Base-by-base conservation (phyloP, 2,888 invertebrate species). In the Eledone cirrhosa region DNA sequence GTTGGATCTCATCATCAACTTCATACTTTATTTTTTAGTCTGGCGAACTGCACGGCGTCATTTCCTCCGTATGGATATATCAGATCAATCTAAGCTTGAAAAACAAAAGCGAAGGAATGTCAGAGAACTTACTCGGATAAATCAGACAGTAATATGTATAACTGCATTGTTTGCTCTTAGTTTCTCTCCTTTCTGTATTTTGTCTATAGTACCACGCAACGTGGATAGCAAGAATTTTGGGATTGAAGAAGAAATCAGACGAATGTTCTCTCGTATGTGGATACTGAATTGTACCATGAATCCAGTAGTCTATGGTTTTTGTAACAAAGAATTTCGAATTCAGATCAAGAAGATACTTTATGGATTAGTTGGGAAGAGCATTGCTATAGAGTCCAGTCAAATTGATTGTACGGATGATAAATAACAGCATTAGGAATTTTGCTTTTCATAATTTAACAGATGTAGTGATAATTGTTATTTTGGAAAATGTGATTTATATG, bases 221-320 rank as follows among this genome's bases (percentile, higher is more conserved):
- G 24, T 41, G n/a, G n/a, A 72, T 7, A 24, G 31, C 33, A 31
- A 72, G 29, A 41, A 41, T 24, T 72, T 41, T 22, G 22, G 13
- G 22, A n/a, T 41, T 22, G 41, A 22, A 24, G 33, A 41, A 13
- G 31, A 29, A 11, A 29, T 72, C 13, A 31, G 72, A 11, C 33
- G 41, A 72, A 13, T 72, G n/a, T n/a, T 33, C 1, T 72, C 31
- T 19, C 33, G 41, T 13, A 19, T 41, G 72, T 72, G 72, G 72
- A 41, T 41, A 19, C 72, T 72, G 2, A 72, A 72, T 24, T 41
- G 72, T 19, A 72, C 33, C 22, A 72, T 72, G 72, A 72, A 72
- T 24, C 72, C 72, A 14, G 31, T 72, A 13, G 72, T 72, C 5
- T 72, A 72, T 14, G 72, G 72, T 13, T 72, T 72, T 22, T 72